Conservation (phyloP, 1,140 invertebrate species). For the Geopemphigus sp. region DNA sequence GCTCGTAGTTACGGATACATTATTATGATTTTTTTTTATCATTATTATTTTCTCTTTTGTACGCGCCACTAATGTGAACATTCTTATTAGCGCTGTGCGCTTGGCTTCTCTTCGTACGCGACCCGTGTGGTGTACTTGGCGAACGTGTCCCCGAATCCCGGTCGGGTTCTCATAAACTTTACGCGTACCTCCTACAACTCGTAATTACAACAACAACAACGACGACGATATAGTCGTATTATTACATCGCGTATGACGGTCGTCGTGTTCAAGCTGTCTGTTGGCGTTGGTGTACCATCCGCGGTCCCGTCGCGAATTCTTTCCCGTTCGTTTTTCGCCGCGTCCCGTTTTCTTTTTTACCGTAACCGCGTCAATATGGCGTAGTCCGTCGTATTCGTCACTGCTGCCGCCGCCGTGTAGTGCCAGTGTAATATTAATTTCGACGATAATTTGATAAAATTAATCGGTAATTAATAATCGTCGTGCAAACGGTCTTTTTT, state of each 20-base stretch:
- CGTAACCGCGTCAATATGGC: slow-evolving; percentile 36
- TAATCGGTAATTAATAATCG: not conserved
- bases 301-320: too few species aligned
- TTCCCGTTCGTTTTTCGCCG: not conserved
- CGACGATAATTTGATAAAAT: not conserved
- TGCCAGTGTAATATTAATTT: not conserved
- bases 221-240: too few species aligned
- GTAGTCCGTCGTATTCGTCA: not conserved
- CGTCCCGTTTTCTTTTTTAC: not conserved
- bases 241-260: too few species aligned
- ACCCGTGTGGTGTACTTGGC: not conserved
- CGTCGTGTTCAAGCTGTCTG: too few species aligned
- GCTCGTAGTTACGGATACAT: slow-evolving; percentile 28
- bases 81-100: slow-evolving; percentile 25
- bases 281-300: too few species aligned
- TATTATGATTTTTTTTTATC: slow-evolving; percentile 5
- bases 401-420: not conserved
- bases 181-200: too few species aligned
- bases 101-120: not conserved
- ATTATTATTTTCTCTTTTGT: slow-evolving; percentile 37
- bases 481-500: not conserved
- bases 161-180: not conserved
- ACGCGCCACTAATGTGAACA: slow-evolving; percentile 22
- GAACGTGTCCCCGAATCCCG: not conserved
- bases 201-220: too few species aligned